Percentiles rank a stretch among this genome's conserved stretches.
Evolutionary conservation across 92 coral and sea anemone genomes (phyloP).

Genomic region (Isaurus tuberculatus): DNA sequence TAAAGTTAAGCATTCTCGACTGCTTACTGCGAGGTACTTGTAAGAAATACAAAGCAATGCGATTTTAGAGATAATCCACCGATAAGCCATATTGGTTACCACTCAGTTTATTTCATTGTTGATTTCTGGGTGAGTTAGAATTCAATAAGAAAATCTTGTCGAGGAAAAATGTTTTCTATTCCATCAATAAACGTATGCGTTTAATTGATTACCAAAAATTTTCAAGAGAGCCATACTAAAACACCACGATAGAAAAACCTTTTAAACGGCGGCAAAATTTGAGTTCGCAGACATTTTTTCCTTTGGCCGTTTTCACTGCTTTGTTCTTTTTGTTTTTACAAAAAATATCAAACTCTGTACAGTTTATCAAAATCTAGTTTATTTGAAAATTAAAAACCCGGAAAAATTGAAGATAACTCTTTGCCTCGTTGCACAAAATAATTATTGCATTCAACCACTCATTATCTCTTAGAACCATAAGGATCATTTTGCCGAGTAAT

Average conservation of each 20-base stretch:
- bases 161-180: neutral
- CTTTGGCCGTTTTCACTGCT: no score
- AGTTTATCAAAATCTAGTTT: neutral
- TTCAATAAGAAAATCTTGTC: neutral
- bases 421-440: no score
- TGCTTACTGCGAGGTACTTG: neutral
- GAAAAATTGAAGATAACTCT: no score
- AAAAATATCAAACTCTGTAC: neutral
- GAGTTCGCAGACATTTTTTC: no score
- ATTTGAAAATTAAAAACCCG: no score
- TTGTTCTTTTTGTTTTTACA: no score
- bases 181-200: neutral
- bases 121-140: neutral
- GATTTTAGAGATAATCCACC: neutral
- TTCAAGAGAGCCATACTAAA: neutral
- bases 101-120: neutral
- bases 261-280: no score
- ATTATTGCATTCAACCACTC: no score
- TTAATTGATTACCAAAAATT: neutral
- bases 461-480: no score
- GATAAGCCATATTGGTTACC: constrained; percentile 3
- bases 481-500: no score
- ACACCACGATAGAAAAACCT: neutral
- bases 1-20: neutral
- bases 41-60: neutral